Conservation (phyloP, 1,140 invertebrate species). For the Limonius californicus region DNA sequence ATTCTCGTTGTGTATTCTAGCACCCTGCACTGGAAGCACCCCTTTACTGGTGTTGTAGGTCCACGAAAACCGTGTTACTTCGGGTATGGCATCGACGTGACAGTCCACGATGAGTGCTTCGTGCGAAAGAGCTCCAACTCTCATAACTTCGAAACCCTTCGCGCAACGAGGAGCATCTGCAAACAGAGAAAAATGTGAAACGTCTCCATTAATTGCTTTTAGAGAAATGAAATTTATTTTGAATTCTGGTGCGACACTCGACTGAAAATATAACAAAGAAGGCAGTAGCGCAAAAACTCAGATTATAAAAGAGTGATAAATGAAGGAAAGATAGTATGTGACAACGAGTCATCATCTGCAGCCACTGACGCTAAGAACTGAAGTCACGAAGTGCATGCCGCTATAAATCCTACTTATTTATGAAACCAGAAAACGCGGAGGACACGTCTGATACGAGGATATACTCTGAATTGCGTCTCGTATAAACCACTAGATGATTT, state of each 20-base stretch:
- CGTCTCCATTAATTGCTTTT: not conserved
- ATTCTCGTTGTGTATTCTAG: constrained; percentile 58
- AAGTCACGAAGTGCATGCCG: constrained; percentile 40
- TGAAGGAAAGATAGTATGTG: constrained; percentile 24
- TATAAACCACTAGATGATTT: constrained; percentile 13
- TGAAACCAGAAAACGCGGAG: constrained; percentile 34
- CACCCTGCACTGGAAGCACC: constrained; percentile 60
- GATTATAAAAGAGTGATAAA: constrained; percentile 15
- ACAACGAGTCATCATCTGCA: constrained; percentile 39
- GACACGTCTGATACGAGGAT: constrained; percentile 30
- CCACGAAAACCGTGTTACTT: constrained; percentile 69
- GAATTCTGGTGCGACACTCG: not conserved
- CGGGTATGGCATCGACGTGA: constrained; percentile 77
- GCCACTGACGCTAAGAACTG: constrained; percentile 30
- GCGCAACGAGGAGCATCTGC: constrained; percentile 62
- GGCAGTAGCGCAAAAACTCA: not conserved
- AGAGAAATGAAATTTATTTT: not conserved
- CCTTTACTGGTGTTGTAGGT: constrained; percentile 73
- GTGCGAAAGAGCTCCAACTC: constrained; percentile 57
- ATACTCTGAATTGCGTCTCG: constrained; percentile 20
- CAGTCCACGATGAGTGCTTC: constrained; percentile 65
- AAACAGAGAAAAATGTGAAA: constrained; percentile 24
- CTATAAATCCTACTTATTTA: constrained; percentile 42
- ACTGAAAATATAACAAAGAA: too few species aligned
- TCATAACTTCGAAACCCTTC: constrained; percentile 54